Conservation (phyloP, 1,140 invertebrate species). For the Monochamus saltuarius region DNA sequence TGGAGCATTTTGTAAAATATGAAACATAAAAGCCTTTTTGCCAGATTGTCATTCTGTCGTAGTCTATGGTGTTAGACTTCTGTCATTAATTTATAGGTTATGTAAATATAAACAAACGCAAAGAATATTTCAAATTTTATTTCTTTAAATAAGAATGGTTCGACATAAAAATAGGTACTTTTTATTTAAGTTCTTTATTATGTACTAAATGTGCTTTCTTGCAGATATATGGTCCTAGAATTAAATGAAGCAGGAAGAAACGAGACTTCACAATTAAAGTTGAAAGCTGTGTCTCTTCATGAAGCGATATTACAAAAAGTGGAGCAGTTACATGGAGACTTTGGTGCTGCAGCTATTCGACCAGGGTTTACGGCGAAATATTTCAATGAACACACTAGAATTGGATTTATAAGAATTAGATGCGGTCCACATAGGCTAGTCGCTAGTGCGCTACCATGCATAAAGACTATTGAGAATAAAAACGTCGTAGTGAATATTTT, state of each 20-base stretch:
- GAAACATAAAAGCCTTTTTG: too few species aligned
- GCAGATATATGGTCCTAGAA: slow-evolving; percentile 41
- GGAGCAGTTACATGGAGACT: slow-evolving; percentile 71
- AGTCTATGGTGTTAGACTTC: too few species aligned
- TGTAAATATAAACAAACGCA: too few species aligned
- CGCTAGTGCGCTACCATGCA: slow-evolving; percentile 64
- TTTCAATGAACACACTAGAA: slow-evolving; percentile 71
- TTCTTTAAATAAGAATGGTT: slow-evolving; percentile 56
- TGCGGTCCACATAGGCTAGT: slow-evolving; percentile 74
- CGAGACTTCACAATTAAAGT: slow-evolving; percentile 54
- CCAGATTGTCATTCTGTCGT: too few species aligned
- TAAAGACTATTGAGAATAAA: slow-evolving; percentile 63
- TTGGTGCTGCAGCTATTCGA: slow-evolving; percentile 66
- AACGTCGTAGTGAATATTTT: slow-evolving; percentile 64
- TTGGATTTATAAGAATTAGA: slow-evolving; percentile 67
- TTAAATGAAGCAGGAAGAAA: slow-evolving; percentile 31
- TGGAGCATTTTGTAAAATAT: too few species aligned
- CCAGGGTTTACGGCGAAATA: slow-evolving; percentile 74
- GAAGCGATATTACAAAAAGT: slow-evolving; percentile 63
- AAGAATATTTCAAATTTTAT: background rate
- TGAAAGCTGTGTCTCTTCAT: slow-evolving; percentile 61
- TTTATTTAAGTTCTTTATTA: slow-evolving; percentile 14
- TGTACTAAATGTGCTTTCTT: slow-evolving; percentile 25
- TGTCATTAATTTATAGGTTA: too few species aligned
- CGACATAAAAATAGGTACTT: slow-evolving; percentile 68